Percentiles rank a stretch among this genome's conserved stretches.
Conservation (phyloP, 2,113 vertebrate genomes). For the Typhlomys cinereus region DNA sequence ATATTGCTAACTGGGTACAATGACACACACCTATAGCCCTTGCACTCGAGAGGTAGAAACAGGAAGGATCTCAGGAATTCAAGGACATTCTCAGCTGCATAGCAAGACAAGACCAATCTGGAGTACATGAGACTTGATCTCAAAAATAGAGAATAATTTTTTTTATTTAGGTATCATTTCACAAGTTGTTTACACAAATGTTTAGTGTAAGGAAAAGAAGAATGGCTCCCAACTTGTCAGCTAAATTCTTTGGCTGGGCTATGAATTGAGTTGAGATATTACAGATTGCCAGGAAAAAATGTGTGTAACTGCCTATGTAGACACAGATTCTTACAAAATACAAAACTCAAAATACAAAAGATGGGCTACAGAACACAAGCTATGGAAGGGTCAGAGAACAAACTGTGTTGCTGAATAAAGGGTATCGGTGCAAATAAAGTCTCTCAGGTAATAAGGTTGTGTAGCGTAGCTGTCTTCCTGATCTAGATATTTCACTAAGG, state of each 20-base stretch:
- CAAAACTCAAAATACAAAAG: not conserved
- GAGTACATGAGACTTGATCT: not conserved
- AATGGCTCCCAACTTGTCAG: not conserved
- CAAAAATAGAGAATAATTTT: not conserved
- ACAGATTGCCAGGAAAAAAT: not conserved
- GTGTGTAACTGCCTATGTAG: not conserved
- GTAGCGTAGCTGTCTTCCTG: not conserved
- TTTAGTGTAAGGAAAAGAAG: not conserved
- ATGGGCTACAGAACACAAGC: not conserved
- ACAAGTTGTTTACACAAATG: conserved; percentile 42
- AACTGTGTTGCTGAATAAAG: not conserved
- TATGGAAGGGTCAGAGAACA: not conserved
- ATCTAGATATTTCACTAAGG: not conserved
- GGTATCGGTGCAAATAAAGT: not conserved
- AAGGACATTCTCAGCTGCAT: not conserved
- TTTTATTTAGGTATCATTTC: conserved; percentile 11
- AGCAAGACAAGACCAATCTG: not conserved
- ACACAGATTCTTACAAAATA: not conserved
- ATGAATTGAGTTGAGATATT: not conserved
- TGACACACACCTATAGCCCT: not conserved
- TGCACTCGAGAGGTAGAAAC: not conserved
- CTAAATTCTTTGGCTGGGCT: not conserved
- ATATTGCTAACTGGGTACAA: not conserved
- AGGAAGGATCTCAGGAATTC: not conserved
- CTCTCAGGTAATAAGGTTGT: not conserved